A percentile compares a stretch with the other conserved stretches of the same genome.
Conservation (phyloP, 2,888 invertebrate genomes). For the Amphipyra tragopoginis region DNA sequence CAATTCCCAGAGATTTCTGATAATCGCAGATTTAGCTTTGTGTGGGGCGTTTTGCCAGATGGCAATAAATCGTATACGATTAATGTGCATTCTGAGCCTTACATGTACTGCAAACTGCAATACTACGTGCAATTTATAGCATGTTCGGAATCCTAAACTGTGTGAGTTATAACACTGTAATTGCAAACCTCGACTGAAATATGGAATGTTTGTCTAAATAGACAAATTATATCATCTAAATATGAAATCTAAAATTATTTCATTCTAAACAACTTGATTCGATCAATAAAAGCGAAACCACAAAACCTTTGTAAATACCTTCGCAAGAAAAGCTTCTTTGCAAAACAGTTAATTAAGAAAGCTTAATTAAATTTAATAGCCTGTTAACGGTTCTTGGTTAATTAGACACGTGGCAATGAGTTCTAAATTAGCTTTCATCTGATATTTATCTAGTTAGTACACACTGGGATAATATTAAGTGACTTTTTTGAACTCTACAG, state of each 20-base stretch:
- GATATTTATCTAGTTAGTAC: not conserved
- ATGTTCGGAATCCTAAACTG: not conserved
- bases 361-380: conserved; percentile 21
- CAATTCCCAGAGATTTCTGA: not conserved
- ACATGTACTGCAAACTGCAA: conserved; percentile 7
- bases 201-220: too few species aligned
- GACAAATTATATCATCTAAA: not conserved
- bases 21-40: not conserved
- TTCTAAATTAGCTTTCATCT: not conserved
- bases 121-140: conserved; percentile 21
- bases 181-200: not conserved
- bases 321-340: not conserved
- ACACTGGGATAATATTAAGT: not conserved
- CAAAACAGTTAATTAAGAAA: conserved; percentile 11
- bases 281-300: not conserved
- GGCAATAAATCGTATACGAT: conserved; percentile 6
- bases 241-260: not conserved
- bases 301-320: conserved; percentile 4
- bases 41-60: not conserved
- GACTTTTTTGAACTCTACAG: not conserved
- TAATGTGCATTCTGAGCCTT: conserved; percentile 8
- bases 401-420: not conserved
- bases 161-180: not conserved
- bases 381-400: not conserved
- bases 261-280: not conserved